Evolutionary conservation across 2,113 vertebrate genomes (phyloP), one percentile per base, ranked within the genome.

Genomic region (Petrocephalus zakoni): DNA sequence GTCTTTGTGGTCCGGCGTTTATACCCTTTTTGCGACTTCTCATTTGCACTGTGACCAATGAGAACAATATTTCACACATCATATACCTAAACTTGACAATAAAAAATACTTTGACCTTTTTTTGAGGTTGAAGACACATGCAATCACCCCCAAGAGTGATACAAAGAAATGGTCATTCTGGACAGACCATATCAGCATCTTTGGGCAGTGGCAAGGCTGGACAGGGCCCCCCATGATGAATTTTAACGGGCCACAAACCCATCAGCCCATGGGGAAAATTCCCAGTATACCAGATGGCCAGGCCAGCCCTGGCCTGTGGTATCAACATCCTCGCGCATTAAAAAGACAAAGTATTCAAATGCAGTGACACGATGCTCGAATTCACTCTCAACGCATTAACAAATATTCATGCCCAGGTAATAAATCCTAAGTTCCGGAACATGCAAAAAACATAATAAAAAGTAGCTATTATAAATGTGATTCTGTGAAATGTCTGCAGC

Each of bases 321-420:
- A 83, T 47, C 10, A 21, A 49, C 46, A 83, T 49, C 81, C 81
- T 83, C 6, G 34, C 72, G 42, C 72, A 78, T 78, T 78, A 68
- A 29, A 29, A 68, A 68, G 61, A 29, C 25, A 13, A 68, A 68
- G n/a, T 68, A 29, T 68, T 68, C n/a, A 81, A 81, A 81, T 21
- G n/a, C 37, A 81, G 75, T 46, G 8, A 37, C 78, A 82, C 9
- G 21, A 82, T 47, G 37, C 37, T 55, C 22, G 49, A 84, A 88
- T 29, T 19, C 53, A 21, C 42, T 82, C 52, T 34, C n/a, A 81
- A 85, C 46, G 49, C 11, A 68, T 68, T 51, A 85, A 89, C 72
- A 78, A 42, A 52, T 88, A 88, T 78, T 49, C 87, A 88, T 51
- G 58, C 6, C 22, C 5, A 64, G 47, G 47, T 89, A 89, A 61